Base-by-base conservation (phyloP, 2,888 invertebrate genomes). In the Lamellibrachia columna region DNA sequence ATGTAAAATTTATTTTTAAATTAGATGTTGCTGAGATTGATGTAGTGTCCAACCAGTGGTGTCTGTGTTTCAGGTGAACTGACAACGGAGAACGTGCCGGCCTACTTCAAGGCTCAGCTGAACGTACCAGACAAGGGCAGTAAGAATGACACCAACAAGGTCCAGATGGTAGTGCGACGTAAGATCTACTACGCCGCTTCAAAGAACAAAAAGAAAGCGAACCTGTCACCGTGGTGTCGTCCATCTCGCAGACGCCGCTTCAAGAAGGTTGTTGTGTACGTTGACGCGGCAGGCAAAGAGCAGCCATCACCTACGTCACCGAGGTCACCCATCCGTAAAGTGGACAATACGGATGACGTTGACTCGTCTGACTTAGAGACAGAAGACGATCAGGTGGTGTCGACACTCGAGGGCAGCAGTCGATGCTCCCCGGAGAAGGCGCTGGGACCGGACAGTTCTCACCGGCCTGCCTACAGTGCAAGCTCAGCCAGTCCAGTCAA, bases 241-340 rank as follows among this genome's bases (percentile, higher is more conserved):
- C 91, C 91, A 6, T 3, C 75, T 15, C 75, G 53, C 0, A 11
- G 40, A 52, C 55, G 92, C 28, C 91, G 92, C 22, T 93, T 52
- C 91, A 91, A 90, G 53, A 93, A 92, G 75, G 92, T 93, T 0
- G 75, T 93, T 4, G 52, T 93, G 52, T 93, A 93, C 52, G 91
- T 93, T 28, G 93, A 93, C 60, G 91, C 93, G 58, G 60, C 92
- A 52, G 94, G 94, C 58, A 93, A 93, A 28, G 93, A 93, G 58
- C 90, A 55, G 9, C 15, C 90, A 7, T 55, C 75, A 40, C 40
- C 40, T 40, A 91, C 53, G 8, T 22, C 90, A 15, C 22, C 15
- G 6, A n/a, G 15, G 75, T 75, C 75, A 2, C 75, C 75, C 4
- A 93, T 94, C 53, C 92, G 93, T n/a, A 92, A 94, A 15, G 75